phyloP scores from a whole-genome alignment of 2,888 invertebrate genomes.

The Metopia argyrocephala region DNA sequence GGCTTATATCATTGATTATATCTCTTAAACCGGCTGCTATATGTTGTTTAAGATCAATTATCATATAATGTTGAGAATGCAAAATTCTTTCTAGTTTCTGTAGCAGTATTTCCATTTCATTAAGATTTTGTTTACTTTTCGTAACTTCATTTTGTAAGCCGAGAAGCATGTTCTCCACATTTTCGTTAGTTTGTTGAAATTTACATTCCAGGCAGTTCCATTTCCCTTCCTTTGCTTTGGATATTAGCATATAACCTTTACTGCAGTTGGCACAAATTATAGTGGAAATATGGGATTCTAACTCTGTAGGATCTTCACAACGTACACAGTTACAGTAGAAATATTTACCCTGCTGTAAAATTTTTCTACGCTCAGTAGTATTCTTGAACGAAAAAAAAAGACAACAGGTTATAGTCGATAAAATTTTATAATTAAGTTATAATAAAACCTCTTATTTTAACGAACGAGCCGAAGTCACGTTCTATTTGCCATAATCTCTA shows the following conservation, averaged over 20 bases:
- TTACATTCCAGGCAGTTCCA: conserved; percentile 74
- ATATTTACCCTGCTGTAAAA: conserved; percentile 86
- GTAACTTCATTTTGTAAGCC: conserved; percentile 78
- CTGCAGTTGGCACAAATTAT: conserved; percentile 70
- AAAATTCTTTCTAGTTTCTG: conserved; percentile 81
- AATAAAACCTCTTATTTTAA: no score
- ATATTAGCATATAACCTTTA: conserved; percentile 48
- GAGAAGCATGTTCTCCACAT: conserved; percentile 79
- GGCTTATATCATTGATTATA: conserved; percentile 79
- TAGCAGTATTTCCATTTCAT: conserved; percentile 79
- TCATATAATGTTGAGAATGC: conserved; percentile 84
- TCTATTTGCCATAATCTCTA: no score
- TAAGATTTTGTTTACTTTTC: conserved; percentile 74
- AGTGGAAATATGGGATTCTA: conserved; percentile 84
- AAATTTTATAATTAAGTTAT: no score
- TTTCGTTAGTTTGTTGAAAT: conserved; percentile 70
- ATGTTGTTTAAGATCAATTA: conserved; percentile 85
- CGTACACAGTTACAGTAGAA: conserved; percentile 85
- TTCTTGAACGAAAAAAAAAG: conserved; percentile 79
- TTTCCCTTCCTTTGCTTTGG: conserved; percentile 56
- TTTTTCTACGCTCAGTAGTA: conserved; percentile 83
- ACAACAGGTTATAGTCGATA: no score
- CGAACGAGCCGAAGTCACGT: no score
- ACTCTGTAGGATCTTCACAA: conserved; percentile 85
- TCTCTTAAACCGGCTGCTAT: conserved; percentile 82